phyloP scores from a whole-genome alignment of 2,113 vertebrate genomes.

The Phoenicopterus ruber region DNA sequence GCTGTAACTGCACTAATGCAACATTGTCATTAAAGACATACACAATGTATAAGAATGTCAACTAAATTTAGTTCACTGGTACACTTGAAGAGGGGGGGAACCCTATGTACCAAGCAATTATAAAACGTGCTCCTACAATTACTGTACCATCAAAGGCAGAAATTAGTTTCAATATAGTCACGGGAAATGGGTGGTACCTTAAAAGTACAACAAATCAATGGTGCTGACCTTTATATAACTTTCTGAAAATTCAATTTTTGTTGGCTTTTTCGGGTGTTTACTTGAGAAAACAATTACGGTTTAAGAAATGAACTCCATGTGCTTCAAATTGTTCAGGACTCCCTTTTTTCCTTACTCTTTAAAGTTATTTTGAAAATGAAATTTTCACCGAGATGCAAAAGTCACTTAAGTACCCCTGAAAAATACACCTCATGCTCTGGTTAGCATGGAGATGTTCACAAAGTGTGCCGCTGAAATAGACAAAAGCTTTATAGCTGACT shows the following conservation, averaged over 20 bases:
- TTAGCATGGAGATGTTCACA: not conserved
- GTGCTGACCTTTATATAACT: not conserved
- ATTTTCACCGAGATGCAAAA: not conserved
- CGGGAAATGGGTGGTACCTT: not conserved
- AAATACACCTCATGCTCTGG: not conserved
- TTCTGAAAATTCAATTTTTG: not conserved
- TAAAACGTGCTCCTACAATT: not conserved
- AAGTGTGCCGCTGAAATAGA: not conserved
- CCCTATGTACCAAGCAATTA: not conserved
- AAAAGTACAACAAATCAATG: not conserved
- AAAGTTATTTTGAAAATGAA: not conserved
- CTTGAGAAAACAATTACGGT: not conserved
- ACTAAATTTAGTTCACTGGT: not conserved
- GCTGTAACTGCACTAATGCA: not conserved
- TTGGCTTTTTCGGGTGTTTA: not conserved
- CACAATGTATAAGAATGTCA: not conserved
- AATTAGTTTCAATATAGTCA: not conserved
- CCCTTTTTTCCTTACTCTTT: not conserved
- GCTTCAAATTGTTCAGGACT: not conserved
- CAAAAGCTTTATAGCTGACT: not conserved
- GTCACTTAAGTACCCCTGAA: not conserved
- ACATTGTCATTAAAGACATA: not conserved
- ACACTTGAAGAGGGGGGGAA: not conserved
- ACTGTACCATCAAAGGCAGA: not conserved
- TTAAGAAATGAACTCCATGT: not conserved